Conservation (phyloP, 2,888 invertebrate species). For the Lucinisca nassula region DNA sequence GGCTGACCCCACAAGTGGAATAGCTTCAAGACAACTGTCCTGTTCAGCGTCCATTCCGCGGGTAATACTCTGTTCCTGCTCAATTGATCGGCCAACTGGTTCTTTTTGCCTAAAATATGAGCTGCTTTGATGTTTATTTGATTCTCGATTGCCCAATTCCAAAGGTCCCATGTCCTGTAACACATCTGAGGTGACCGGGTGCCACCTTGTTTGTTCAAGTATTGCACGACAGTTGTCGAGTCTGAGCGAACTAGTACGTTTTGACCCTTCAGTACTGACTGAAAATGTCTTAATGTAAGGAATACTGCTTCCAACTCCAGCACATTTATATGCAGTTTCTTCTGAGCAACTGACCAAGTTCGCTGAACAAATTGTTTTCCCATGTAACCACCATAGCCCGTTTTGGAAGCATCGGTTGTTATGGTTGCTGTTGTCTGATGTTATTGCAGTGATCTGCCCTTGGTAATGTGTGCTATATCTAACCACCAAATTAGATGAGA, state of each 20-base stretch:
- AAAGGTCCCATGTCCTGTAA: slow-evolving; percentile 39
- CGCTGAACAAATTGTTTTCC: slow-evolving; percentile 13
- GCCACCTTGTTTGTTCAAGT: slow-evolving; percentile 56
- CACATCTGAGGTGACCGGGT: slow-evolving; percentile 47
- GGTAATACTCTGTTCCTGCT: not conserved
- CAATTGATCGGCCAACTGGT: slow-evolving; percentile 33
- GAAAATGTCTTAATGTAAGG: slow-evolving; percentile 32
- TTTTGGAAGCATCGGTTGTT: slow-evolving; percentile 43
- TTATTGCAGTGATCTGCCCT: slow-evolving; percentile 18
- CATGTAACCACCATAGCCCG: slow-evolving; percentile 44
- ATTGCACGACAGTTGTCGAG: slow-evolving; percentile 53
- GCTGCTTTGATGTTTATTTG: slow-evolving; percentile 28
- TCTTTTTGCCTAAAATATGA: slow-evolving; percentile 35
- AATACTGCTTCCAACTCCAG: slow-evolving; percentile 42
- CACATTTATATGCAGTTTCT: slow-evolving; percentile 34
- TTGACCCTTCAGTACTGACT: not conserved
- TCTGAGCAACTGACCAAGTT: slow-evolving; percentile 18
- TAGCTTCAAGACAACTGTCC: slow-evolving; percentile 11
- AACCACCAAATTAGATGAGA: slow-evolving; percentile 18
- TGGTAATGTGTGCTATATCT: slow-evolving; percentile 23
- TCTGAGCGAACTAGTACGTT: slow-evolving; percentile 35
- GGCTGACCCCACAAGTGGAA: slow-evolving; percentile 6
- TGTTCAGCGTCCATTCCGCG: slow-evolving; percentile 45
- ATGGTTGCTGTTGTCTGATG: not conserved
- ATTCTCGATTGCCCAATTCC: slow-evolving; percentile 9